Percentiles rank a stretch among this genome's conserved stretches.
phyloP scores from a whole-genome alignment of 2,888 invertebrate genomes.

The Cryptus armator region DNA sequence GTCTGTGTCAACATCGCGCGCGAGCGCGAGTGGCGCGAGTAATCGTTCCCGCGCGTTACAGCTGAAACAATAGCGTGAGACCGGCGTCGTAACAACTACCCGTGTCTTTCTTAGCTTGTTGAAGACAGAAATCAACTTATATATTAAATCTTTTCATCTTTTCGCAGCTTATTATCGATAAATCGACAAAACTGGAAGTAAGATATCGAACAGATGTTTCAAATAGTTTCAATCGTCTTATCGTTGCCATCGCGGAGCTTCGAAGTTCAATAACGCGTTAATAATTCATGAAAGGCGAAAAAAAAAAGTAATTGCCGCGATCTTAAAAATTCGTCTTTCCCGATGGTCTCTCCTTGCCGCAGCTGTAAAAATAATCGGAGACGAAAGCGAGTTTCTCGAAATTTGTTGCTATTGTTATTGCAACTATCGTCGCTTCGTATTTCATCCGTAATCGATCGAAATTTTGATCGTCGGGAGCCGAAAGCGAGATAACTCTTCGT shows the following conservation, averaged over 20 bases:
- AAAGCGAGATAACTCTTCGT: constrained; percentile 14
- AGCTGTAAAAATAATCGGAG: constrained; percentile 34
- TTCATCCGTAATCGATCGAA: background rate
- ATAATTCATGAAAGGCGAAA: background rate
- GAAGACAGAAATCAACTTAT: background rate
- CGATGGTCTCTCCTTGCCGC: background rate
- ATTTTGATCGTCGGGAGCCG: background rate
- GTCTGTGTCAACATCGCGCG: constrained; percentile 39
- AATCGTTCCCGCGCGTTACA: constrained; percentile 22
- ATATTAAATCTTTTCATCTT: constrained; percentile 2
- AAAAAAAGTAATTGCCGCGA: background rate
- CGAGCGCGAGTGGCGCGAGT: background rate
- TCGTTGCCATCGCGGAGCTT: background rate
- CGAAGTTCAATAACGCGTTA: background rate
- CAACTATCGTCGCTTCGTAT: background rate
- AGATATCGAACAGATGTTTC: background rate
- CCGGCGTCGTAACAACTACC: background rate
- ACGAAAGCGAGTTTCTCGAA: background rate
- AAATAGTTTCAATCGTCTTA: background rate
- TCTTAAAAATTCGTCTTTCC: too few relatives aligned
- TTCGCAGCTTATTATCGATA: background rate
- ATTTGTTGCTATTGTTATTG: background rate
- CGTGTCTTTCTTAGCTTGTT: background rate
- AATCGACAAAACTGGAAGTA: background rate
- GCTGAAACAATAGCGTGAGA: constrained; percentile 51